Base-by-base conservation (phyloP, 2,888 invertebrate species). In the Callinectes sapidus region DNA sequence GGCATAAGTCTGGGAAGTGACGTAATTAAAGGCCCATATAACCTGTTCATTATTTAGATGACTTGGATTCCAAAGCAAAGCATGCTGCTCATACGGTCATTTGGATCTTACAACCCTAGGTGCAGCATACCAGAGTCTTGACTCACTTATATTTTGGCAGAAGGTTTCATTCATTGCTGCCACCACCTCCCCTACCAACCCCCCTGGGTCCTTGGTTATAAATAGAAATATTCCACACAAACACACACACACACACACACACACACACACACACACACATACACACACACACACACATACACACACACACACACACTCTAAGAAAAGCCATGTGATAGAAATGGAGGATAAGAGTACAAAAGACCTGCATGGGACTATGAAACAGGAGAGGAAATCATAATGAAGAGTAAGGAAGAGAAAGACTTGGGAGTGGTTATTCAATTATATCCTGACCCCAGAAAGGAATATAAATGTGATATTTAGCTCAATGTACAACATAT, bases 131-230 rank as follows among this genome's bases (percentile, higher is more conserved):
- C 88, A 87, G 23, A 32, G 55, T 10, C 28, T 28, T 88, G 88
- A 42, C 5, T 88, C 88, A 88, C 28, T 14, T 88, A 88, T 55
- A 71, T 90, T 77, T 77, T 77, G 77, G 90, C 71, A 90, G 71
- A 90, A 77, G 39, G 71, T 77, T 90, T 90, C 90, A 90, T 90
- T 90, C 90, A 90, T 39, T 90, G 77, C 42, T 87, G 54, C 87
- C 48, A 87, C 77, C 77, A 77, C 77, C 88, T 54, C 55, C 48
- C 54, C 48, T 32, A n/a, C n/a, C n/a, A n/a, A 55, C 28, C 28
- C 55, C 28, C 77, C 32, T 32, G 66, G 66, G 66, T 71, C 32
- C 77, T 77, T 77, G 77, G 32, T 32, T 77, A 77, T 77, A 77
- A 77, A 77, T 77, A 77, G 77, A 18, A 55, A 54, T 55, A 54